These are phyloP conservation scores for Asbolus verrucosus DNA, from an alignment of 1,140 invertebrate genomes.

Conservation along the genomic window DNA sequence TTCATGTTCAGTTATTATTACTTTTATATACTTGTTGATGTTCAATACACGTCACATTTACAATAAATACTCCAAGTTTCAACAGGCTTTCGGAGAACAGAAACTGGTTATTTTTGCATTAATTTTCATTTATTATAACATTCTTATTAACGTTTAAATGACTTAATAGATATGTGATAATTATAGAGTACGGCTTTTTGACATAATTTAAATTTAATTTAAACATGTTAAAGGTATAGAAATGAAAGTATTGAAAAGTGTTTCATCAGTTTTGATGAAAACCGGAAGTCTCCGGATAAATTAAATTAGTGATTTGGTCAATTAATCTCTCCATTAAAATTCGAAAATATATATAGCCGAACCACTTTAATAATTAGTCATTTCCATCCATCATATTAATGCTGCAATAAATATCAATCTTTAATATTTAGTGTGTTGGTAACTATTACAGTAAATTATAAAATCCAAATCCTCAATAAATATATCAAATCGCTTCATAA, in stretches of 20 bases:
- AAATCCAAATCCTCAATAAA: conserved; percentile 58
- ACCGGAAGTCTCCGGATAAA: background rate
- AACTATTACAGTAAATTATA: conserved; percentile 58
- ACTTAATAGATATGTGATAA: conserved; percentile 33
- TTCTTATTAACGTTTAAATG: conserved; percentile 20
- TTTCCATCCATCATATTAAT: conserved; percentile 51
- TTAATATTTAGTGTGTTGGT: conserved; percentile 54
- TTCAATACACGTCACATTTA: conserved; percentile 5
- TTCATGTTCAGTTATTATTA: background rate
- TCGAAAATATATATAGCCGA: conserved; percentile 6
- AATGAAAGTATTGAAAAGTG: background rate
- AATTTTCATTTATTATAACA: conserved; percentile 39
- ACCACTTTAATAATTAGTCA: conserved; percentile 47
- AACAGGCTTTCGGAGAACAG: conserved; percentile 2
- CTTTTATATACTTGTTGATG: too few species aligned
- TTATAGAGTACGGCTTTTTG: conserved; percentile 1
- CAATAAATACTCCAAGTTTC: conserved; percentile 28
- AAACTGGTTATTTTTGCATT: conserved; percentile 31
- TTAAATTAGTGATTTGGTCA: conserved; percentile 15
- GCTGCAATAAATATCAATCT: conserved; percentile 55
- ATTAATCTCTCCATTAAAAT: conserved; percentile 25
- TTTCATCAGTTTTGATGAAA: background rate
- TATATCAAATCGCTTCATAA: conserved; percentile 59
- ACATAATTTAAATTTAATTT: conserved; percentile 18
- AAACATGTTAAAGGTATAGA: background rate